Conservation (phyloP, 1,140 invertebrate genomes). For the Physella acuta region DNA sequence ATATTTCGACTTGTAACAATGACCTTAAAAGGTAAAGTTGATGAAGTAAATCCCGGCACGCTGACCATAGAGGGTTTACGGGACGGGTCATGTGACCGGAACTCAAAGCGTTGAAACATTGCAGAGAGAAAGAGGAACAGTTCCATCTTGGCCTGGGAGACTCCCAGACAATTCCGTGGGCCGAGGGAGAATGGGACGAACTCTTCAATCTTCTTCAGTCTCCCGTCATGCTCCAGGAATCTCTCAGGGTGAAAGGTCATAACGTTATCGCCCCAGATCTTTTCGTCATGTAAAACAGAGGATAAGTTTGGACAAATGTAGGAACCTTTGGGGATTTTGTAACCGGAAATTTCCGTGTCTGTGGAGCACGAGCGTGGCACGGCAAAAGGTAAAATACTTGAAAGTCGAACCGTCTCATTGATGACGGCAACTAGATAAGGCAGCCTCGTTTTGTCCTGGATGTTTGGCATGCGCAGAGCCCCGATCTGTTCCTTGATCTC, state of each 20-base stretch:
- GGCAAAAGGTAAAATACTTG: constrained; percentile 16
- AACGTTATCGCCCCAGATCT: not conserved
- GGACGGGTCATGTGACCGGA: too few species aligned
- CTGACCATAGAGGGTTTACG: too few species aligned
- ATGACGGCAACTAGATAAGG: constrained; percentile 30
- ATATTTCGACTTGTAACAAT: too few species aligned
- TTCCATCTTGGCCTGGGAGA: constrained; percentile 27
- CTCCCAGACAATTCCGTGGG: constrained; percentile 27
- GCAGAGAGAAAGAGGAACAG: constrained; percentile 28
- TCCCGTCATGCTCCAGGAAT: not conserved
- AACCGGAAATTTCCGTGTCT: not conserved
- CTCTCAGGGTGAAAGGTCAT: not conserved
- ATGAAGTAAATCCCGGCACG: too few species aligned
- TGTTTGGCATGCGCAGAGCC: constrained; percentile 1
- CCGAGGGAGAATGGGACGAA: constrained; percentile 15
- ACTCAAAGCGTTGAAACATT: constrained; percentile 28
- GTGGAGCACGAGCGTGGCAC: not conserved
- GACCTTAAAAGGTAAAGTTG: too few species aligned
- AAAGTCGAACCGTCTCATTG: not conserved
- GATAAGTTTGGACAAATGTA: not conserved
- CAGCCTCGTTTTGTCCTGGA: constrained; percentile 23
- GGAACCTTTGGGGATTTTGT: not conserved
- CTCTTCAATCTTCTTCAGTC: not conserved
- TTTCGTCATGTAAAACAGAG: constrained; percentile 1
- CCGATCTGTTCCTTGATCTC: constrained; percentile 71